Conservation (phyloP, 2,113 vertebrate species). For the Vireo altiloquus region DNA sequence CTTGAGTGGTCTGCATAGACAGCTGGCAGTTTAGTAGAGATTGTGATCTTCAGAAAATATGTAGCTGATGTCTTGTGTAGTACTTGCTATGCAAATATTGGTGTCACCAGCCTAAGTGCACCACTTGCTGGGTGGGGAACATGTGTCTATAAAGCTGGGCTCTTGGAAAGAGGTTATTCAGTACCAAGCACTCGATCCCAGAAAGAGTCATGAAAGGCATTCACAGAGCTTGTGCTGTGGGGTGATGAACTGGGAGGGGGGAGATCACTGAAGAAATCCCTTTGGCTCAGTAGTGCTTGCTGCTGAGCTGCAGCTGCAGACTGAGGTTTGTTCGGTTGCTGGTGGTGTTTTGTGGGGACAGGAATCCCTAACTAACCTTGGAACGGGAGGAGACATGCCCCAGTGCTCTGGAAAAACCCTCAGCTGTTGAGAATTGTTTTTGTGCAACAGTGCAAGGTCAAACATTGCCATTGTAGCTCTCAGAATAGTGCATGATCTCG, state of each 20-base stretch:
- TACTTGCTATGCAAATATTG: background rate
- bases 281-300: background rate
- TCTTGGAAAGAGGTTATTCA: background rate
- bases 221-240: background rate
- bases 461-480: background rate
- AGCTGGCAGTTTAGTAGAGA: conserved; percentile 11
- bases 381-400: background rate
- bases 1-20: conserved; percentile 11
- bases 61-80: background rate
- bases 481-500: fast-evolving
- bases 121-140: background rate
- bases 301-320: background rate
- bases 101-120: background rate
- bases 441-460: background rate
- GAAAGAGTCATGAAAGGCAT: background rate
- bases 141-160: background rate
- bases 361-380: background rate
- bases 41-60: conserved; percentile 17
- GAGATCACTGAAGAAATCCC: background rate
- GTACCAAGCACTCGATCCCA: background rate
- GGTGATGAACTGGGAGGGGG: background rate
- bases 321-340: background rate
- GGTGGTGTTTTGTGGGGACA: background rate
- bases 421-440: background rate
- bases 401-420: background rate